Evolutionary conservation across 2,797 vertebrate genomes (phyloP).

Genomic region (Pelochelys cantorii): DNA sequence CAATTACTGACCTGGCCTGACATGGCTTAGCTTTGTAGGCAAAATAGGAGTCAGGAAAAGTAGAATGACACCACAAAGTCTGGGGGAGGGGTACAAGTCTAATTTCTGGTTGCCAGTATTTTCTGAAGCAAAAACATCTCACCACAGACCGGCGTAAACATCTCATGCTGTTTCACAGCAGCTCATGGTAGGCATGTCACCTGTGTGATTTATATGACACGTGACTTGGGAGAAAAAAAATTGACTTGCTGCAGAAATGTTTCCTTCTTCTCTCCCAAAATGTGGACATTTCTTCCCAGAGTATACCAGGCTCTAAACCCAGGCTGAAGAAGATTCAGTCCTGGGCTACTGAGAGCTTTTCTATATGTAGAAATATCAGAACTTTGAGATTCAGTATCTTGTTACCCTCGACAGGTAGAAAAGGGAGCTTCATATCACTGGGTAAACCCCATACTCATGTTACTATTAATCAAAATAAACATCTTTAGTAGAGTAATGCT

Average conservation of each 20-base stretch:
- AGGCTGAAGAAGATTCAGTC: not conserved
- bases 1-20: not conserved
- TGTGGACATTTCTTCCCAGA: not conserved
- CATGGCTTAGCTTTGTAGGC: not conserved
- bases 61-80: not conserved
- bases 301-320: not conserved
- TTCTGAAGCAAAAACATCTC: slow-evolving; percentile 18
- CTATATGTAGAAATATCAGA: not conserved
- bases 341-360: not conserved
- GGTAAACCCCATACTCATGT: not conserved
- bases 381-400: not conserved
- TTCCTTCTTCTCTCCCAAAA: not conserved
- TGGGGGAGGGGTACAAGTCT: not conserved
- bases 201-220: not conserved
- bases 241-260: not conserved
- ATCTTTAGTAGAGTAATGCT: not conserved
- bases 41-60: not conserved
- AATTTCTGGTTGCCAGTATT: not conserved
- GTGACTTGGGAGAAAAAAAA: not conserved
- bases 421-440: not conserved
- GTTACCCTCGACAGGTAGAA: slow-evolving; percentile 47
- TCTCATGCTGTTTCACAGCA: not conserved
- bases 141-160: not conserved
- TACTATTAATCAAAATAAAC: no score
- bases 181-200: slow-evolving; percentile 24